Base-by-base conservation (phyloP, 1,140 invertebrate genomes). In the Cyclargus thomasi region DNA sequence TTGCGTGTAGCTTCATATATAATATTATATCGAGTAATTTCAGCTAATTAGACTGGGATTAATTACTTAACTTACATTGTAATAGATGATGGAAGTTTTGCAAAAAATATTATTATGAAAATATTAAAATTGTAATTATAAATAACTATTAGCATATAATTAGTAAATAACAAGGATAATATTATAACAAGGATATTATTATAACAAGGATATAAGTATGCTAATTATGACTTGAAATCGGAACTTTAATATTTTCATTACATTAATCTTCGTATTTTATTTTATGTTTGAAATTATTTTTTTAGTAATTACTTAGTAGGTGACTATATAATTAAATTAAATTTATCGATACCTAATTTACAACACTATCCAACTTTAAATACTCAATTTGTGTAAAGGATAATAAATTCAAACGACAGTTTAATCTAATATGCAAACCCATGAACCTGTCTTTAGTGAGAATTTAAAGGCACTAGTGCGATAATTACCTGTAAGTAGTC, bases 401-500 rank as follows among this genome's bases (percentile, higher is more conserved):
- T 55, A 68, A 71, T 75, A 75, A 75, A 75, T 70, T 71, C 67
- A 67, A 73, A 73, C 73, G 71, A 73, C 71, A 75, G 69, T 65
- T 73, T 75, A 69, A 75, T 75, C 74, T 69, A 73, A 67, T 71
- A 73, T 67, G 64, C 63, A 75, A 71, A 75, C 71, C 68, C 74
- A 74, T 72, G 75, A 70, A 69, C 68, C 71, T 72, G 71, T 72
- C 71, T 72, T 75, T 68, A 66, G 69, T 67, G 63, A 69, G 70
- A 71, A 81, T 78, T 75, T 73, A 76, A 76, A 75, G 70, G 68
- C 68, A 67, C 67, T 64, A 67, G 68, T 65, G 53, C 57, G 72
- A 70, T 79, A 81, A 81, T 79, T 81, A 75, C 74, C 67, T 69
- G 69, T 73, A 75, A 70, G 59, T 73, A 75, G 74, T 64, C 65